These are phyloP conservation scores for Eriocheir sinensis DNA, from an alignment of 1,140 invertebrate species.

Conservation along the genomic window DNA sequence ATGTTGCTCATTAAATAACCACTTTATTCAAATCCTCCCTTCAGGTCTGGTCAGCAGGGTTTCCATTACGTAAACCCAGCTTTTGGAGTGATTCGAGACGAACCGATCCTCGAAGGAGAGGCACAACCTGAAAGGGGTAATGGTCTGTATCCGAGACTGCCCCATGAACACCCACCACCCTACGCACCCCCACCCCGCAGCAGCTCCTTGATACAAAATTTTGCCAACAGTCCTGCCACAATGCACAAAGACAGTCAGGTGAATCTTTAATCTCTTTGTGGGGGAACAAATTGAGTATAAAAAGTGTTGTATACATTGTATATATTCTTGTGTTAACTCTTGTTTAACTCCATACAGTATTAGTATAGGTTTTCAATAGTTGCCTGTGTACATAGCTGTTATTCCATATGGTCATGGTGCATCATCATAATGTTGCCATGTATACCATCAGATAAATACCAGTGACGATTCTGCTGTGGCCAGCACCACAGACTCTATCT, in stretches of 20 bases:
- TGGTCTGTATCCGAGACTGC: too few species aligned
- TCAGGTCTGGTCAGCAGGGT: not conserved
- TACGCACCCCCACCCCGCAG: not conserved
- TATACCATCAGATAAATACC: not conserved
- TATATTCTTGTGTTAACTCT: not conserved
- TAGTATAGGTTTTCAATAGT: too few species aligned
- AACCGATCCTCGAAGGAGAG: not conserved
- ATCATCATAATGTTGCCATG: not conserved
- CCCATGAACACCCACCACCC: not conserved
- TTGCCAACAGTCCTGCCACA: too few species aligned
- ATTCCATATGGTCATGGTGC: too few species aligned
- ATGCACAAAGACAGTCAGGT: not conserved
- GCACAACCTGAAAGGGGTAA: too few species aligned
- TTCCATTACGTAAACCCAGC: not conserved
- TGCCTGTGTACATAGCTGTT: too few species aligned
- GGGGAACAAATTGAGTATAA: too few species aligned
- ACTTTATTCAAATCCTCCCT: too few species aligned
- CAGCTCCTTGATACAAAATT: not conserved
- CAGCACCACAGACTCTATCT: not conserved
- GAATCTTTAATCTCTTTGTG: not conserved
- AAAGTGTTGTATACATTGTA: too few species aligned
- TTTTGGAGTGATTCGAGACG: not conserved
- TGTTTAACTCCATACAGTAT: not conserved
- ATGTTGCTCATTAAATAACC: not conserved
- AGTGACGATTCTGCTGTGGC: not conserved